These are phyloP conservation scores for Drosophila lowei DNA, from an alignment of 1,140 invertebrate genomes.

Conservation along the genomic window DNA sequence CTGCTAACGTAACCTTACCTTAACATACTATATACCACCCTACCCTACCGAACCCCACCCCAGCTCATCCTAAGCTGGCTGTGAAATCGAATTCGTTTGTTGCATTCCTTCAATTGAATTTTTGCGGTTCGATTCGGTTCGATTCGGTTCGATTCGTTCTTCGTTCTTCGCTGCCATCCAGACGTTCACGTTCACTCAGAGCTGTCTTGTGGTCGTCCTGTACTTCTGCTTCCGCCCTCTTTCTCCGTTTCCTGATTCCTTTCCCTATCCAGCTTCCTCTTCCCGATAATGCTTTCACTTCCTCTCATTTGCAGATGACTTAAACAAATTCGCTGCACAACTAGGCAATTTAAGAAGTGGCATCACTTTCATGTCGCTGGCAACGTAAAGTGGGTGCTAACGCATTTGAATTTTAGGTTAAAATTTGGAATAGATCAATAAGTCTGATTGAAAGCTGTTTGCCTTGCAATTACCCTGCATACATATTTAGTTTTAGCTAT, in stretches of 20 bases:
- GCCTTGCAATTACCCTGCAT: too few relatives aligned
- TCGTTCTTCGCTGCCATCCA: background rate
- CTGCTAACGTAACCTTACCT: conserved; percentile 33
- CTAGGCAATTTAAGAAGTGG: conserved; percentile 38
- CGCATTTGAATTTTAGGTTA: conserved; percentile 1
- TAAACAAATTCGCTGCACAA: conserved; percentile 49
- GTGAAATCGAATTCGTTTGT: conserved; percentile 51
- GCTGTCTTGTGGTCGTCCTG: background rate
- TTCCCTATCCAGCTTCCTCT: too few relatives aligned
- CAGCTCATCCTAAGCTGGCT: conserved; percentile 2
- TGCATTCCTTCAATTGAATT: conserved; percentile 70
- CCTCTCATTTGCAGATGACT: conserved; percentile 45
- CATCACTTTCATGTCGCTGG: conserved; percentile 36
- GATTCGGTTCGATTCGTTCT: conserved; percentile 30
- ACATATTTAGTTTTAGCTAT: too few relatives aligned
- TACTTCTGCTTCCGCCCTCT: background rate
- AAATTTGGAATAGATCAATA: background rate
- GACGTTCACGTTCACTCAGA: too few relatives aligned
- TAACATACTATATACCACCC: background rate
- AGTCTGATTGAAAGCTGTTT: too few relatives aligned
- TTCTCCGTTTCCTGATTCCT: background rate
- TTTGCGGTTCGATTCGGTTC: conserved; percentile 47
- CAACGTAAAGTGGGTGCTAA: background rate
- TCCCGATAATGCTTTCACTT: background rate
- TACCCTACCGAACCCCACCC: too few relatives aligned